phyloP scores from a whole-genome alignment of 2,797 vertebrate genomes.

The Podarcis siculus region DNA sequence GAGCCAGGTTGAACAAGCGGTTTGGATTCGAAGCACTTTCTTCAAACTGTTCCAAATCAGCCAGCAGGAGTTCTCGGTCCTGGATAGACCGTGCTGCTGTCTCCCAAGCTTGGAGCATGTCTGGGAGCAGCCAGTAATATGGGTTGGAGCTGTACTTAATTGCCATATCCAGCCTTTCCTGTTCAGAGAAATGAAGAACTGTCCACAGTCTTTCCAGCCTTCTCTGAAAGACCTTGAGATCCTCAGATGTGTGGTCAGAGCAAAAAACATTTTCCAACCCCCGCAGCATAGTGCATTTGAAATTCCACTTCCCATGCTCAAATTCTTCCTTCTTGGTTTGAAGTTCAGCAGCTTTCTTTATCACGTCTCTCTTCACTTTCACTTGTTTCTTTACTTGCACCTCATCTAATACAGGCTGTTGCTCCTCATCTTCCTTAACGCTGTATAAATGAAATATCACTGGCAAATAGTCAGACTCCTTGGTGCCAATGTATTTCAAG shows the following conservation, averaged over 20 bases:
- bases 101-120: conserved; percentile 75
- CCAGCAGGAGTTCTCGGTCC: conserved; percentile 74
- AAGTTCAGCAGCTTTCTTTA: conserved; percentile 63
- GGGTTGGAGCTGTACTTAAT: conserved; percentile 80
- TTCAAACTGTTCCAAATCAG: conserved; percentile 78
- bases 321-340: conserved; percentile 64
- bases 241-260: conserved; percentile 7
- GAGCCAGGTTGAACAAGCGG: conserved; percentile 75
- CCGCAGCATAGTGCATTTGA: conserved; percentile 66
- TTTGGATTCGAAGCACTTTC: conserved; percentile 78
- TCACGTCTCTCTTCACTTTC: conserved; percentile 14
- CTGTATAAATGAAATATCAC: conserved; percentile 77
- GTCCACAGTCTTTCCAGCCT: conserved; percentile 79
- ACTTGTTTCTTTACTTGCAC: conserved; percentile 15
- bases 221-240: conserved; percentile 63
- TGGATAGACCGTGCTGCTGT: conserved; percentile 70
- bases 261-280: conserved; percentile 38
- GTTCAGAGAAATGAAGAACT: conserved; percentile 70
- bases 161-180: conserved; percentile 77
- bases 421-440: conserved; percentile 57
- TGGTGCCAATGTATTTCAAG: conserved; percentile 67
- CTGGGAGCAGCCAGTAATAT: conserved; percentile 64
- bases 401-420: background rate
- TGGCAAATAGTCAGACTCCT: conserved; percentile 78
- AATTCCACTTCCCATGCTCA: conserved; percentile 75